Conservation (phyloP, 2,888 invertebrate genomes). For the Physocephala rufipes region DNA sequence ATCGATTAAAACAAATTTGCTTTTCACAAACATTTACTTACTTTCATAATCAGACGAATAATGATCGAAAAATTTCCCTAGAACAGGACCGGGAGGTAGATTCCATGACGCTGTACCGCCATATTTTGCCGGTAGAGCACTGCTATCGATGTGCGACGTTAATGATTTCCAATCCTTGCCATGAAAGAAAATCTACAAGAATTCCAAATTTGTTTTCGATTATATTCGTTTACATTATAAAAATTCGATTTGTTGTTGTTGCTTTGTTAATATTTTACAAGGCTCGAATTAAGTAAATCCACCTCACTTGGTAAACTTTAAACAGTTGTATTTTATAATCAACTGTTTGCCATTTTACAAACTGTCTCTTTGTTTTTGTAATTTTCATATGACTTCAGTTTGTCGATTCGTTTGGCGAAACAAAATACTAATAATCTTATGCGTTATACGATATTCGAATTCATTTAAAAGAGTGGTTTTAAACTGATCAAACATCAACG, state of each 20-base stretch:
- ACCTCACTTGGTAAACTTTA: too few species aligned
- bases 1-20: background rate
- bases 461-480: too few species aligned
- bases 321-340: too few species aligned
- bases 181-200: slow-evolving; percentile 74
- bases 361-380: too few species aligned
- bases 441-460: too few species aligned
- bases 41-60: slow-evolving; percentile 76
- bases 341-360: too few species aligned
- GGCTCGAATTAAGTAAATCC: background rate
- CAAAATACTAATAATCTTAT: too few species aligned
- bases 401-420: too few species aligned
- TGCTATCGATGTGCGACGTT: slow-evolving; percentile 69
- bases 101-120: slow-evolving; percentile 73
- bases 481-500: too few species aligned
- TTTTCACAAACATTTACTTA: slow-evolving; percentile 63
- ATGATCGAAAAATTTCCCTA: slow-evolving; percentile 73
- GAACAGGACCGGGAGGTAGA: slow-evolving; percentile 71
- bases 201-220: background rate
- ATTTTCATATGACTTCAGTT: too few species aligned
- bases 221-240: background rate
- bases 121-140: slow-evolving; percentile 71
- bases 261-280: background rate
- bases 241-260: background rate
- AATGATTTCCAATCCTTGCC: slow-evolving; percentile 74